Evolutionary conservation across 2,888 invertebrate species (phyloP).

Genomic region (Microchrysa polita): DNA sequence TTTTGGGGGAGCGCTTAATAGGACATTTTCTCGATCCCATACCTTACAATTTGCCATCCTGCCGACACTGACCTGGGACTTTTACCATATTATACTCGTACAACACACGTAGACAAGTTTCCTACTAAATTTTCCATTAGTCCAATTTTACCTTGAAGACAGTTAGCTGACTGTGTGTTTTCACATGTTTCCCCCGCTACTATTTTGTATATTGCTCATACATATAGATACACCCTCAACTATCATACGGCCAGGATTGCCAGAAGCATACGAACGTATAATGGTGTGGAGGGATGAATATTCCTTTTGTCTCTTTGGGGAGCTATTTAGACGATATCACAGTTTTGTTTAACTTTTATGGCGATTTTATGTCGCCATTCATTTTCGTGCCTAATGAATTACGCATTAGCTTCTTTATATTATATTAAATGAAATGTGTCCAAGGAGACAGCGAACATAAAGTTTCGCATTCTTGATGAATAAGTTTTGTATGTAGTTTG

Average conservation of each 20-base stretch:
- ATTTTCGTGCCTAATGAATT: constrained; percentile 37
- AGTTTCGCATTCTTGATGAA: not conserved
- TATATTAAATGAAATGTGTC: constrained; percentile 31
- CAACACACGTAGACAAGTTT: not conserved
- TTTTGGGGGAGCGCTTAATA: constrained; percentile 28
- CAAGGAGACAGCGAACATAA: not conserved
- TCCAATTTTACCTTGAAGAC: not conserved
- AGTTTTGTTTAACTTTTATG: constrained; percentile 42
- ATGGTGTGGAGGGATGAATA: not conserved
- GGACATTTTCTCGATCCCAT: not conserved
- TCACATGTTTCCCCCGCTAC: constrained; percentile 16
- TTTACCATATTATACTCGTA: too few relatives aligned
- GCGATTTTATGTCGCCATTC: constrained; percentile 40
- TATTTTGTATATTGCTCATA: not conserved
- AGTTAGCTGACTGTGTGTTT: not conserved
- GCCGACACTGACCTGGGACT: not conserved
- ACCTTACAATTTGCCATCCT: not conserved
- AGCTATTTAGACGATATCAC: constrained; percentile 28
- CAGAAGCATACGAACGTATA: not conserved
- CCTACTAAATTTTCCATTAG: constrained; percentile 26
- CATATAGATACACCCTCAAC: not conserved
- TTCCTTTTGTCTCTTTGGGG: constrained; percentile 25
- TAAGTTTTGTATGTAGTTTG: not conserved
- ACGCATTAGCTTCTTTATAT: constrained; percentile 36
- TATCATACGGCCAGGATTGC: too few relatives aligned